phyloP scores from a whole-genome alignment of 2,113 vertebrate genomes.

The Oncorhynchus clarkii region DNA sequence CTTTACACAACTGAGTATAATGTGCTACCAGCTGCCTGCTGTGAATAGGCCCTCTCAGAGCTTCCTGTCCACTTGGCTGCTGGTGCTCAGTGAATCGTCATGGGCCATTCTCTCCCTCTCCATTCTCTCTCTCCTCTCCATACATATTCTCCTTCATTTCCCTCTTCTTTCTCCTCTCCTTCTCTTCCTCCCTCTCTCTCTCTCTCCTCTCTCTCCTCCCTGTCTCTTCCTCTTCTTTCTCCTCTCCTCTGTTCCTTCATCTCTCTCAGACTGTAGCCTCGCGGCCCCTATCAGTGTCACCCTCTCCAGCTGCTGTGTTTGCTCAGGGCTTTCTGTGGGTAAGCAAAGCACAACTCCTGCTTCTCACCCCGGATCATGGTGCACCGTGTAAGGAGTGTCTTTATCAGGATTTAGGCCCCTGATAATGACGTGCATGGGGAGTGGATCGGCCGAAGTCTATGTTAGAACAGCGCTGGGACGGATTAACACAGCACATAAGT shows the following conservation, averaged over 20 bases:
- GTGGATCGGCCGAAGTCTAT: slow-evolving; percentile 25
- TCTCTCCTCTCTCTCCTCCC: no score
- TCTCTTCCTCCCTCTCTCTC: not conserved
- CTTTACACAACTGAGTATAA: slow-evolving; percentile 20
- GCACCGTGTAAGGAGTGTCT: slow-evolving; percentile 37
- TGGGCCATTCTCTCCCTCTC: slow-evolving; percentile 19
- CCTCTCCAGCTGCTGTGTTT: slow-evolving; percentile 49
- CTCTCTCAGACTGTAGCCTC: not conserved
- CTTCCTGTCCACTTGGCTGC: slow-evolving; percentile 52
- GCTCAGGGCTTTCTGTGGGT: slow-evolving; percentile 40
- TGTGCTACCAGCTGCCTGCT: slow-evolving; percentile 60
- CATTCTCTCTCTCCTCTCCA: not conserved
- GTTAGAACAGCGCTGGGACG: slow-evolving; percentile 29
- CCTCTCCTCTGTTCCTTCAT: not conserved
- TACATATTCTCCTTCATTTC: slow-evolving; percentile 33
- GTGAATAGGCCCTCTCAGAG: slow-evolving; percentile 60
- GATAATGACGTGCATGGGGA: slow-evolving; percentile 64
- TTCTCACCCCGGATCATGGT: slow-evolving; percentile 17
- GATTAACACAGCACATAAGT: slow-evolving; percentile 58
- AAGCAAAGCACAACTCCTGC: slow-evolving; percentile 44
- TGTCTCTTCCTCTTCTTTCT: no score
- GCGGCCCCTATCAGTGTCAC: slow-evolving; percentile 39
- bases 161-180: not conserved
- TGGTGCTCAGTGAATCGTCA: slow-evolving; percentile 53
- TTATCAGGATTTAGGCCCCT: slow-evolving; percentile 60